These are phyloP conservation scores for Malurus melanocephalus DNA, from an alignment of 2,113 vertebrate genomes.

Conservation along the genomic window DNA sequence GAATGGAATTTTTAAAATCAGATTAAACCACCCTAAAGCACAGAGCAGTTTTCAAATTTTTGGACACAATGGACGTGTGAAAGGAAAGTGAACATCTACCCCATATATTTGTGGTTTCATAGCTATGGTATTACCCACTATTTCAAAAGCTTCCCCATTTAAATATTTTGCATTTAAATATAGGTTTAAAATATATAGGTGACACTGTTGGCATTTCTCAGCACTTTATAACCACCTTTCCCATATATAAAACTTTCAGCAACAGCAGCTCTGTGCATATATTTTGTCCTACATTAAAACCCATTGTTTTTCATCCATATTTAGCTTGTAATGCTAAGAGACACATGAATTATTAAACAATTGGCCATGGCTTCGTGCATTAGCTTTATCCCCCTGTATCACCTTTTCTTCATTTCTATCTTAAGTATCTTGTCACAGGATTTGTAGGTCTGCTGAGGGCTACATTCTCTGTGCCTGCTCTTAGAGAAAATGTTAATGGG, in stretches of 20 bases:
- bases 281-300: background rate
- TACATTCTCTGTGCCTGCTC: fast-evolving
- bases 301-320: background rate
- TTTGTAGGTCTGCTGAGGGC: background rate
- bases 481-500: background rate
- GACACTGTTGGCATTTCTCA: background rate
- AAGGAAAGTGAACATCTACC: background rate
- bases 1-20: background rate
- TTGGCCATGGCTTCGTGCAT: background rate
- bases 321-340: background rate
- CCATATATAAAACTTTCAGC: background rate
- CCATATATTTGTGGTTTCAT: background rate
- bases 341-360: background rate
- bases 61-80: background rate
- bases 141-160: background rate
- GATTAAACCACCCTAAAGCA: background rate
- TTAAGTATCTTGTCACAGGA: background rate
- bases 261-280: background rate
- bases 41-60: background rate
- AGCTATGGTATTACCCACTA: background rate
- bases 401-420: background rate
- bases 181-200: background rate
- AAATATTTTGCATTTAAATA: background rate
- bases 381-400: background rate
- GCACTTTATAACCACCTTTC: background rate